These are phyloP conservation scores for Exephanes ischioxanthus DNA, from an alignment of 2,888 invertebrate species.

Conservation along the genomic window DNA sequence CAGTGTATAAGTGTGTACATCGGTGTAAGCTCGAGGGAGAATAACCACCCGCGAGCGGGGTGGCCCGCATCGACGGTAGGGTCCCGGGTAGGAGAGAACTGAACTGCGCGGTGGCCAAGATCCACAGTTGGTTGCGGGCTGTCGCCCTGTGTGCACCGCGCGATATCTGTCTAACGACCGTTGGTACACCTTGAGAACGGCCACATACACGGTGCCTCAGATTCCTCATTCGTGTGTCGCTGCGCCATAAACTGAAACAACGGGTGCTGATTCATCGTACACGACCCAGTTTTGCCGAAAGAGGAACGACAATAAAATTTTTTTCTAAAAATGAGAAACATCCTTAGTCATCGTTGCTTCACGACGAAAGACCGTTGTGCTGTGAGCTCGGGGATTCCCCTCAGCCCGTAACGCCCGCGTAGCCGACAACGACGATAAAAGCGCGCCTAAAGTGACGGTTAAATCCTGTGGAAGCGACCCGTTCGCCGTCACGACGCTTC, in stretches of 20 bases:
- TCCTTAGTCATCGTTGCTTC: constrained; percentile 12
- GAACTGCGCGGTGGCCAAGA: constrained; percentile 75
- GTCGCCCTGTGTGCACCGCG: constrained; percentile 78
- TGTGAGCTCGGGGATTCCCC: constrained; percentile 16
- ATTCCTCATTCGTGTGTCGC: background rate
- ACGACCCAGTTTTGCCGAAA: background rate
- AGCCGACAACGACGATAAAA: constrained; percentile 32
- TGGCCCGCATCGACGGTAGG: constrained; percentile 63
- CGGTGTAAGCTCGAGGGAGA: constrained; percentile 32
- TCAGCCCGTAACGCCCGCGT: background rate
- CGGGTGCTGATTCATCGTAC: background rate
- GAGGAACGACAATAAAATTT: background rate
- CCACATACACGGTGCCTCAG: constrained; percentile 17
- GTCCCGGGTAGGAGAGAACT: constrained; percentile 67
- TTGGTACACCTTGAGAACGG: background rate
- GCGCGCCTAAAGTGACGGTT: background rate
- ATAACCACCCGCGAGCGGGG: constrained; percentile 60
- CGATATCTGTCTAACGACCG: constrained; percentile 51
- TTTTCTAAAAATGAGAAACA: constrained; percentile 22
- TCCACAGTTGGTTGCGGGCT: constrained; percentile 83
- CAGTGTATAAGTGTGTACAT: constrained; percentile 1
- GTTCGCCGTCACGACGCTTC: background rate
- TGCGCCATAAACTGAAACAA: constrained; percentile 8
- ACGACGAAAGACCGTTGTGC: constrained; percentile 15
- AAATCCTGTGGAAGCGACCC: background rate